Conservation (phyloP, 2,113 vertebrate species). For the Fregata magnificens region DNA sequence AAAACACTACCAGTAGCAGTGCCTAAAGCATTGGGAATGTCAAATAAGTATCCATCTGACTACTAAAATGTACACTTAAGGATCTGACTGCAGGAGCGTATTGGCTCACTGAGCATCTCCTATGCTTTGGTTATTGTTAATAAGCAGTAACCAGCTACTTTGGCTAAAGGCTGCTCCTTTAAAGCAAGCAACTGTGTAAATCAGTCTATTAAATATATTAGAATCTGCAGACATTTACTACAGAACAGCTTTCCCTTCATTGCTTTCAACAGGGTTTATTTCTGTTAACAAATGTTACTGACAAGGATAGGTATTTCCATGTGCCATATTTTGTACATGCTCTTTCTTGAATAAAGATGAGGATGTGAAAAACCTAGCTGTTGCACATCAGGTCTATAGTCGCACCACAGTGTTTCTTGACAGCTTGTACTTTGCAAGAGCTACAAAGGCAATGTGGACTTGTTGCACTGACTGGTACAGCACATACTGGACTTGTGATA, state of each 20-base stretch:
- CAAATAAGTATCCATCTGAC: fast-evolving
- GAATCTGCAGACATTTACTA: not conserved
- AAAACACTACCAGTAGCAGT: not conserved
- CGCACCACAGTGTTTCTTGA: fast-evolving
- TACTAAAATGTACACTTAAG: not conserved
- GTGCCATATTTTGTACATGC: not conserved
- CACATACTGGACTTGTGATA: fast-evolving
- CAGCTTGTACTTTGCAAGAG: not conserved
- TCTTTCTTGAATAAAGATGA: slow-evolving; percentile 14
- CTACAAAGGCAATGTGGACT: fast-evolving
- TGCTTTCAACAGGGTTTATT: not conserved
- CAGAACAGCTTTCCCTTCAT: not conserved
- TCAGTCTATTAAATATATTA: not conserved
- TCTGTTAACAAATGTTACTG: not conserved
- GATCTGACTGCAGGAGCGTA: not conserved
- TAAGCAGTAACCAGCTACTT: not conserved
- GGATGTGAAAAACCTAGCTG: not conserved
- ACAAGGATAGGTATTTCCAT: not conserved
- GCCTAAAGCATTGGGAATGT: not conserved
- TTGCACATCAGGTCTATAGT: not conserved
- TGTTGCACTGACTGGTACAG: not conserved
- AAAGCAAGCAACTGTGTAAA: not conserved
- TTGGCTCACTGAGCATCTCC: not conserved
- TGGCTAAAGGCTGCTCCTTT: not conserved
- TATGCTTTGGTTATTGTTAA: not conserved